Conservation (phyloP, 2,888 invertebrate genomes). For the Hemithea aestivaria region DNA sequence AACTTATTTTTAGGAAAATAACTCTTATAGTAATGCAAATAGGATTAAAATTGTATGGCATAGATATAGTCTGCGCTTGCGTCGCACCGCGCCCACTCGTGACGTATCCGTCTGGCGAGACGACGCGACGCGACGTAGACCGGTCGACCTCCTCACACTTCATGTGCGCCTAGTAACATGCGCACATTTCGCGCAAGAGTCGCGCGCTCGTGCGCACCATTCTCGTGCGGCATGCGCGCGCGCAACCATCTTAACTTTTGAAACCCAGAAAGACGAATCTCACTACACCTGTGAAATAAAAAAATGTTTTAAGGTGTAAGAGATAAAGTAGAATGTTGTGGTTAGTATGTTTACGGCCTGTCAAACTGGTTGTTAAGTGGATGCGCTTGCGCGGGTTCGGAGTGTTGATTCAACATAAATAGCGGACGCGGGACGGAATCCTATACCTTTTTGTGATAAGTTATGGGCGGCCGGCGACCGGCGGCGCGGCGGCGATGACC, state of each 20-base stretch:
- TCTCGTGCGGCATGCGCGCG: constrained; percentile 61
- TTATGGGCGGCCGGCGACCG: neutral
- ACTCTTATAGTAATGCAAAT: constrained; percentile 2
- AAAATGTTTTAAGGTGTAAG: rapidly evolving
- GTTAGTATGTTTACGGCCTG: constrained; percentile 3
- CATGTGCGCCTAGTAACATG: constrained; percentile 63
- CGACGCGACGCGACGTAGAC: constrained; percentile 12
- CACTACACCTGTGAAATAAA: no score
- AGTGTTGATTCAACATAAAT: no score
- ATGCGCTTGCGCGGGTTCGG: constrained; percentile 4
- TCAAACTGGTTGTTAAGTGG: constrained; percentile 4
- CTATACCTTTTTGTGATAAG: no score
- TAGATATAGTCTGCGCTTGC: constrained; percentile 24
- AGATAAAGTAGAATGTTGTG: constrained; percentile 5
- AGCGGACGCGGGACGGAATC: no score
- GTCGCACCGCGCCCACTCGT: constrained; percentile 14
- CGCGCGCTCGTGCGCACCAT: constrained; percentile 63
- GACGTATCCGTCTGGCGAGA: constrained; percentile 9
- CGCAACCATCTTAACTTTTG: constrained; percentile 38
- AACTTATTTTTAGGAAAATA: neutral
- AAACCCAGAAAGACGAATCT: constrained; percentile 17
- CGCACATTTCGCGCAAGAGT: constrained; percentile 77
- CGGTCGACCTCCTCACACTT: constrained; percentile 23
- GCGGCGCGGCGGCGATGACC: constrained; percentile 5
- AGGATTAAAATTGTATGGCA: no score